Evolutionary conservation across 2,888 invertebrate species (phyloP).

Genomic region (Vanessa cardui): DNA sequence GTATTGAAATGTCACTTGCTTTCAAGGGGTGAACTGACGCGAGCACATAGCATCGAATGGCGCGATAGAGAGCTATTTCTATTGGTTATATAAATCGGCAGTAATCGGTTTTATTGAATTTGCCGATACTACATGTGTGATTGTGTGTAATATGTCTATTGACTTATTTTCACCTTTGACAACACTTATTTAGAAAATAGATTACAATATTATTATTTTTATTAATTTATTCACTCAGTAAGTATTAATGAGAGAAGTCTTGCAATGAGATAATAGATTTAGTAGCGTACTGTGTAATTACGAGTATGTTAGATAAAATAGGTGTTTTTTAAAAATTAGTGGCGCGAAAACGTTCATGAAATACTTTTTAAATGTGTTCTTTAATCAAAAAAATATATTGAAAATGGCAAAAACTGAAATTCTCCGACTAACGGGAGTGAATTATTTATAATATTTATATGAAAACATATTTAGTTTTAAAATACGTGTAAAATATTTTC

Average conservation of each 20-base stretch:
- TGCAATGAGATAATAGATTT: constrained; percentile 64
- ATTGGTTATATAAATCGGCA: no score
- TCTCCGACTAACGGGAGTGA: neutral
- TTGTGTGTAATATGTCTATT: no score
- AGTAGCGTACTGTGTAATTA: constrained; percentile 63
- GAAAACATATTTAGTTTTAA: constrained; percentile 10
- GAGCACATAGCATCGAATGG: no score
- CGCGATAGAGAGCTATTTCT: no score
- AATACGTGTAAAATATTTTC: constrained; percentile 17
- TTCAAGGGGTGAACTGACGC: no score
- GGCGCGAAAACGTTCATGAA: constrained; percentile 16
- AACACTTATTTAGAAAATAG: no score
- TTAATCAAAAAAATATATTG: constrained; percentile 1
- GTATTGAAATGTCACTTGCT: no score
- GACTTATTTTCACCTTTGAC: no score
- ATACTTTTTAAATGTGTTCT: constrained; percentile 16
- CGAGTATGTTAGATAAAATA: constrained; percentile 49
- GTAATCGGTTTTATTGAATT: no score
- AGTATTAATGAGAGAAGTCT: constrained; percentile 43
- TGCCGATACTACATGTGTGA: no score
- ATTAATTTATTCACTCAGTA: neutral
- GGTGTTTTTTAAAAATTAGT: constrained; percentile 36
- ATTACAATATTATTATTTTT: neutral
- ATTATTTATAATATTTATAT: constrained; percentile 16
- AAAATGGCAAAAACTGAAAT: constrained; percentile 1